These are phyloP conservation scores for Noctua pronuba DNA, from an alignment of 2,888 invertebrate genomes.

Conservation along the genomic window DNA sequence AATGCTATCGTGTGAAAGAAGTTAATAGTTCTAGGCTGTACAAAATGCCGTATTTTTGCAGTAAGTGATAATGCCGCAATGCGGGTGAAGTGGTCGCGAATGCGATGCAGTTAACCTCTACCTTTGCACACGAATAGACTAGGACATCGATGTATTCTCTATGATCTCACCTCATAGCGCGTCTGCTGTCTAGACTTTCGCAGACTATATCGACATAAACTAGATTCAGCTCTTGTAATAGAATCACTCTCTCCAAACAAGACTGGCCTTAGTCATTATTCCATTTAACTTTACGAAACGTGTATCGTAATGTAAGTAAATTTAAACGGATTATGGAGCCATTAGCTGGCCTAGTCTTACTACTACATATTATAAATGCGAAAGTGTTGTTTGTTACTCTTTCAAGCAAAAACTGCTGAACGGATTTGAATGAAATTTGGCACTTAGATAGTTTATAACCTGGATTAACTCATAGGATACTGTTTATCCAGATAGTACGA, in stretches of 20 bases:
- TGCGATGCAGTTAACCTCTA: conserved; percentile 44
- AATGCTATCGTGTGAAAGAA: neutral
- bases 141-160: conserved; percentile 13
- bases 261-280: conserved; percentile 8
- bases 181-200: conserved; percentile 42
- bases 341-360: neutral
- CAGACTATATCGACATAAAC: conserved; percentile 27
- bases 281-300: neutral
- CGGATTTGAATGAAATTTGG: no score
- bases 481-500: no score
- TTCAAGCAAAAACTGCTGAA: no score
- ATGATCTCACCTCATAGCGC: neutral
- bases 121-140: conserved; percentile 29
- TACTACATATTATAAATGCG: no score
- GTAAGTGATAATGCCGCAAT: conserved; percentile 53
- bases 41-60: conserved; percentile 15
- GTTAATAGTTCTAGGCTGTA: neutral
- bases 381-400: no score
- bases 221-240: conserved; percentile 36
- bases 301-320: neutral
- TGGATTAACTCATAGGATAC: no score
- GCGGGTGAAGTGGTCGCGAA: conserved; percentile 47
- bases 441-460: no score
- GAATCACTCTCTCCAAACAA: conserved; percentile 31
- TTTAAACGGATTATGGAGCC: neutral